Percentiles rank a stretch among this genome's conserved stretches.
Conservation (phyloP, 2,797 vertebrate genomes). For the Acipenser oxyrinchus region DNA sequence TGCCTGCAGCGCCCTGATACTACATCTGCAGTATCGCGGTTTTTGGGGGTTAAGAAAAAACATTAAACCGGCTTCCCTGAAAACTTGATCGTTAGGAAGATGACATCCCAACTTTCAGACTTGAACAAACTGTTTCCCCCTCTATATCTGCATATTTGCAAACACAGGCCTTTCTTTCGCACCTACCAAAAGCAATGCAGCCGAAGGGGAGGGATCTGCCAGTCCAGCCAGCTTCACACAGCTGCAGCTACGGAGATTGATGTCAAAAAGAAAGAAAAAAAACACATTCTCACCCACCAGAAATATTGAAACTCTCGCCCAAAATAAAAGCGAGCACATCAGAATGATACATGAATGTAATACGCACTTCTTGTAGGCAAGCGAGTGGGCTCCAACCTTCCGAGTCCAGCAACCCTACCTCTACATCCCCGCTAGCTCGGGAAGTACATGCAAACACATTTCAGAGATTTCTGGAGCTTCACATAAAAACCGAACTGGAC, state of each 20-base stretch:
- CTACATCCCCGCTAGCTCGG: constrained; percentile 81
- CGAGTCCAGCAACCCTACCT: constrained; percentile 78
- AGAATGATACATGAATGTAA: constrained; percentile 49
- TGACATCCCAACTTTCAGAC: constrained; percentile 74
- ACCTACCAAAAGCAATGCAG: constrained; percentile 63
- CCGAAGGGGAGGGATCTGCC: constrained; percentile 53
- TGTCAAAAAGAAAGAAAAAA: constrained; percentile 39
- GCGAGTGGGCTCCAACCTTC: constrained; percentile 73
- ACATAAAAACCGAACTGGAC: constrained; percentile 94
- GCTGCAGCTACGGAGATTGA: constrained; percentile 51
- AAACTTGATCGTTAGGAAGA: constrained; percentile 57
- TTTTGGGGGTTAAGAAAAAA: constrained; percentile 54
- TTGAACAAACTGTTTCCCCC: constrained; percentile 62
- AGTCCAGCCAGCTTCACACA: constrained; percentile 56
- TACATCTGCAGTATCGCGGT: constrained; percentile 67
- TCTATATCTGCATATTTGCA: constrained; percentile 64
- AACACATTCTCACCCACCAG: constrained; percentile 46
- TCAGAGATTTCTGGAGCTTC: constrained; percentile 85
- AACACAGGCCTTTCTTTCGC: constrained; percentile 58
- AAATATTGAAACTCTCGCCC: constrained; percentile 19
- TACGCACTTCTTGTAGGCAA: constrained; percentile 66
- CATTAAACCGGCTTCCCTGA: constrained; percentile 43
- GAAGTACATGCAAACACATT: constrained; percentile 82
- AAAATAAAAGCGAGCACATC: constrained; percentile 24
- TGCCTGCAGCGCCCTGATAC: constrained; percentile 54